Evolutionary conservation across 2,797 vertebrate species (phyloP).

Genomic region (Lepilemur septentrionalis): DNA sequence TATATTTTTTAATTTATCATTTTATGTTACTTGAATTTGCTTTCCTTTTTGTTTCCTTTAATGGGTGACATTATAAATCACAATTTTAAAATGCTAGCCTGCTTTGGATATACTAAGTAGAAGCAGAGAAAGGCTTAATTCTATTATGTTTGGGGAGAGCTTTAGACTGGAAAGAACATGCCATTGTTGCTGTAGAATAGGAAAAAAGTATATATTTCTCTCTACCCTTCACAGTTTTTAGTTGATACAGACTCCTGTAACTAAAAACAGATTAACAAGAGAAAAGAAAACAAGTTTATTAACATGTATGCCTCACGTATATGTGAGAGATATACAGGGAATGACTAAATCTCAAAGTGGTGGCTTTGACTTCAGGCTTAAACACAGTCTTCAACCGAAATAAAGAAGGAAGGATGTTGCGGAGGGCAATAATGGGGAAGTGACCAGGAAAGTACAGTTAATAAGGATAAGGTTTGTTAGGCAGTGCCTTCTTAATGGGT

Average conservation of each 20-base stretch:
- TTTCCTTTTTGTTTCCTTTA: neutral
- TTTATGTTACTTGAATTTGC: neutral
- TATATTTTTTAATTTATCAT: neutral
- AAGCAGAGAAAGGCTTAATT: neutral
- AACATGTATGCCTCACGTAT: neutral
- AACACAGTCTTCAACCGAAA: neutral
- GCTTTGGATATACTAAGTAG: neutral
- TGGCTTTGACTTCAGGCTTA: neutral
- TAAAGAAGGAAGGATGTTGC: neutral
- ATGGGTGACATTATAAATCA: neutral
- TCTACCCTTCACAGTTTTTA: neutral
- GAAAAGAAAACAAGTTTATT: neutral
- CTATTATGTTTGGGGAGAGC: neutral
- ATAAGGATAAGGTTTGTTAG: neutral
- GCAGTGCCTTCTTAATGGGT: neutral
- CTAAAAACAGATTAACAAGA: neutral
- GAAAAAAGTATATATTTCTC: neutral
- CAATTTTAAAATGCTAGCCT: neutral
- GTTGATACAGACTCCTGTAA: too few relatives aligned
- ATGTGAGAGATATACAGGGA: neutral
- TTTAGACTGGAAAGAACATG: neutral
- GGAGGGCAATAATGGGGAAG: fast-evolving
- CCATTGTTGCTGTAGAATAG: neutral
- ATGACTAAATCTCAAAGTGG: neutral
- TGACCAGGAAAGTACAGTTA: neutral